Conservation (phyloP, 1,140 invertebrate genomes). For the Sweltsa coloradensis region DNA sequence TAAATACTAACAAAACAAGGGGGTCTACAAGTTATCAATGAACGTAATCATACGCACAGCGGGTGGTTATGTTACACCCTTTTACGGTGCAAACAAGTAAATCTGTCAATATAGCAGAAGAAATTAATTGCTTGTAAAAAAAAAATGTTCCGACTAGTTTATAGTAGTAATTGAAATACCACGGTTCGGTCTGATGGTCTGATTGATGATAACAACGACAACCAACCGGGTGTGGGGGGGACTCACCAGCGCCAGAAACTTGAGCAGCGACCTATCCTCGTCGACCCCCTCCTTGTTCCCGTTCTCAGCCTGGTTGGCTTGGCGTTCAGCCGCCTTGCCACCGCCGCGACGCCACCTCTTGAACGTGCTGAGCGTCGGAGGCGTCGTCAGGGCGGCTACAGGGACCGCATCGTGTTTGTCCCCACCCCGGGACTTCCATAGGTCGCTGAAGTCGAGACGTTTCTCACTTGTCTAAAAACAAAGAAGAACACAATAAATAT, state of each 20-base stretch:
- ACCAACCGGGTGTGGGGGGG: too few relatives aligned
- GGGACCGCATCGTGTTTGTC: neutral
- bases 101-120: too few relatives aligned
- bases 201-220: too few relatives aligned
- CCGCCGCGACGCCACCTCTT: constrained; percentile 24
- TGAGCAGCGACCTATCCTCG: constrained; percentile 42
- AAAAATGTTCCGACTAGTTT: too few relatives aligned
- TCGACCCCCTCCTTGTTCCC: constrained; percentile 19
- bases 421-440: constrained; percentile 21
- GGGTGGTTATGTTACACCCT: too few relatives aligned
- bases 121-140: too few relatives aligned
- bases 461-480: constrained; percentile 27
- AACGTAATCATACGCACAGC: too few relatives aligned
- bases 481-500: constrained; percentile 7
- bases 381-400: constrained; percentile 15
- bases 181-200: too few relatives aligned
- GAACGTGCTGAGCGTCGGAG: constrained; percentile 22
- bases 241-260: constrained; percentile 51
- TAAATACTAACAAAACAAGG: too few relatives aligned
- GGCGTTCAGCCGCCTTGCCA: constrained; percentile 12
- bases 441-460: constrained; percentile 24
- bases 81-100: too few relatives aligned
- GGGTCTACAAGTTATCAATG: too few relatives aligned
- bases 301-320: constrained; percentile 1
- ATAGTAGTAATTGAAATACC: too few relatives aligned